Conservation (phyloP, 1,140 invertebrate species). For the Procambarus clarkii region DNA sequence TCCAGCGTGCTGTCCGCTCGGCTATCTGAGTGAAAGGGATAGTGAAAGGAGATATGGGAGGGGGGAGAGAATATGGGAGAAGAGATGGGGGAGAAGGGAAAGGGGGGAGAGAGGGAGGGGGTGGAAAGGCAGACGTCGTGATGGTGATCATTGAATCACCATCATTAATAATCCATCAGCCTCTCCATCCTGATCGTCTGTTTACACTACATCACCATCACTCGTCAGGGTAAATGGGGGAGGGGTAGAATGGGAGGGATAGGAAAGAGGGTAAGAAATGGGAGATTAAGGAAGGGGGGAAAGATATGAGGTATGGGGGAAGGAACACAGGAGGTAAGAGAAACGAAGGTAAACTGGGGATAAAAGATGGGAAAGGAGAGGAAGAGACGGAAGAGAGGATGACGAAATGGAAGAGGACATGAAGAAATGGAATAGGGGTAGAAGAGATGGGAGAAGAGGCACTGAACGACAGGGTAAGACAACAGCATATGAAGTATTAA, state of each 20-base stretch:
- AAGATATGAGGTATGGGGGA: background rate
- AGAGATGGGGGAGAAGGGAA: background rate
- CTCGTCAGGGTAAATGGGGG: background rate
- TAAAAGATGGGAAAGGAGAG: background rate
- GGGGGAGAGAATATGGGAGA: background rate
- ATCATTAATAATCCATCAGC: conserved; percentile 63
- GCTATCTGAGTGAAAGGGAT: too few species aligned
- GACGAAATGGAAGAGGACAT: background rate
- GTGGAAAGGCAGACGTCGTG: background rate
- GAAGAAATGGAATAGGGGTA: too few species aligned
- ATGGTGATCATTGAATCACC: conserved; percentile 27
- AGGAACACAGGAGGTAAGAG: background rate
- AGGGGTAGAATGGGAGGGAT: background rate
- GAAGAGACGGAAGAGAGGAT: background rate
- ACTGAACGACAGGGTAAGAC: background rate
- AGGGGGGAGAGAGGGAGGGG: background rate
- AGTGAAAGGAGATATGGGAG: background rate
- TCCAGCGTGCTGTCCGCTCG: too few species aligned
- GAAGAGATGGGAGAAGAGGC: background rate
- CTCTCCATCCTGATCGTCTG: conserved; percentile 29
- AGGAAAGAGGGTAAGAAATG: background rate
- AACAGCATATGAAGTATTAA: background rate
- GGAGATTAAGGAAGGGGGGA: background rate
- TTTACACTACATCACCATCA: conserved; percentile 57
- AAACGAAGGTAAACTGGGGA: background rate